Evolutionary conservation across 2,888 invertebrate species (phyloP).

Genomic region (Andrena marginata): DNA sequence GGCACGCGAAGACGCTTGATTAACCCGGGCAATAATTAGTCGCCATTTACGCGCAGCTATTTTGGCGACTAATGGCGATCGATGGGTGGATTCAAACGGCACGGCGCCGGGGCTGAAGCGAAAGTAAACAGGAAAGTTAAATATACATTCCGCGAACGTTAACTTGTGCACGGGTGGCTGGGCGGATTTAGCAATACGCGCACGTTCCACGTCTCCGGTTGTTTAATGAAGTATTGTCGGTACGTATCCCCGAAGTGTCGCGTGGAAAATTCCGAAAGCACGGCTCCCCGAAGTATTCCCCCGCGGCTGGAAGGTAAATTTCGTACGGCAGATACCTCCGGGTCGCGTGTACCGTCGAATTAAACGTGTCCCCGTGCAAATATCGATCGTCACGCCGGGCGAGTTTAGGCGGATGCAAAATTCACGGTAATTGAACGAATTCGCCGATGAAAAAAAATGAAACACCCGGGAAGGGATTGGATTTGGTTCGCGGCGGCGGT

Average conservation of each 20-base stretch:
- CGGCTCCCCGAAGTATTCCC: slow-evolving; percentile 15
- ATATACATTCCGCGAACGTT: slow-evolving; percentile 40
- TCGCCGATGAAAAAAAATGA: neutral
- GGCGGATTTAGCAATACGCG: slow-evolving; percentile 44
- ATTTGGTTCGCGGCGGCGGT: neutral
- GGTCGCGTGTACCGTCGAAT: neutral
- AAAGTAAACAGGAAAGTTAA: slow-evolving; percentile 52
- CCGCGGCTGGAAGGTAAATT: neutral
- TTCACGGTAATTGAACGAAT: slow-evolving; percentile 17
- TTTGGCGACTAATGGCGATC: slow-evolving; percentile 20
- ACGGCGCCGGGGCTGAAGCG: neutral
- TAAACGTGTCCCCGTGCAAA: too few species aligned
- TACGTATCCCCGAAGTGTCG: neutral
- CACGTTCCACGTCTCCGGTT: neutral
- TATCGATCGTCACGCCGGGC: too few species aligned
- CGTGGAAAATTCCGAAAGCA: slow-evolving; percentile 13
- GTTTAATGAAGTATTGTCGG: slow-evolving; percentile 14
- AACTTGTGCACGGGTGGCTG: slow-evolving; percentile 13
- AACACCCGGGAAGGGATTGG: neutral
- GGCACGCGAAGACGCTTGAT: slow-evolving; percentile 7
- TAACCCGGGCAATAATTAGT: slow-evolving; percentile 38
- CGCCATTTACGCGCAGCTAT: slow-evolving; percentile 29
- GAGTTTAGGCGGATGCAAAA: neutral
- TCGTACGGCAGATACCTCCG: neutral
- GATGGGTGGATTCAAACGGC: slow-evolving; percentile 29